These are phyloP conservation scores for Chionodraco myersi DNA, from an alignment of 2,113 vertebrate species.

Conservation along the genomic window DNA sequence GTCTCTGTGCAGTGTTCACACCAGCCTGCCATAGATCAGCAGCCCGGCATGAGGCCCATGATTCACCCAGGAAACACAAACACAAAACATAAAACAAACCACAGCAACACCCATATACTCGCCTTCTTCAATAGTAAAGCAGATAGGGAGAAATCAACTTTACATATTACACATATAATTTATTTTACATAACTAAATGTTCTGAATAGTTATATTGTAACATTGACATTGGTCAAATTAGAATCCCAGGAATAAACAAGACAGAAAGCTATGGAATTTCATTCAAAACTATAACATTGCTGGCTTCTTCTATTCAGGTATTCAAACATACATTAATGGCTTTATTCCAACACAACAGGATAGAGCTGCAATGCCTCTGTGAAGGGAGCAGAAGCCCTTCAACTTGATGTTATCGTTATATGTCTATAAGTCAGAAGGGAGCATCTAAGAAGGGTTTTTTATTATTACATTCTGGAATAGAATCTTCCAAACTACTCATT, in stretches of 20 bases:
- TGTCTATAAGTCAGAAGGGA: no score
- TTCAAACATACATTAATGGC: no score
- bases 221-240: not conserved
- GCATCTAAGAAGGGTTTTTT: not conserved
- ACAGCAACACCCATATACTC: constrained; percentile 22
- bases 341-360: no score
- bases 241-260: not conserved
- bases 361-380: no score
- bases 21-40: constrained; percentile 44
- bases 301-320: no score
- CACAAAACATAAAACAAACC: constrained; percentile 28
- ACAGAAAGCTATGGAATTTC: not conserved
- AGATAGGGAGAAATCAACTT: constrained; percentile 18
- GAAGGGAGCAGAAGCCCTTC: no score
- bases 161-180: not conserved
- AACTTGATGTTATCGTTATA: no score
- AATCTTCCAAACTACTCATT: constrained; percentile 37
- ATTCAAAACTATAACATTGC: no score
- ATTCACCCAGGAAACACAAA: constrained; percentile 60
- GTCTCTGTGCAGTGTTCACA: constrained; percentile 50
- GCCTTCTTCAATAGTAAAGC: constrained; percentile 49
- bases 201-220: not conserved
- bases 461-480: not conserved
- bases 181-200: constrained; percentile 17
- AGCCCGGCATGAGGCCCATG: constrained; percentile 41